Evolutionary conservation across 2,797 vertebrate species (phyloP).

Genomic region (Oryzias dopingdopingensis): DNA sequence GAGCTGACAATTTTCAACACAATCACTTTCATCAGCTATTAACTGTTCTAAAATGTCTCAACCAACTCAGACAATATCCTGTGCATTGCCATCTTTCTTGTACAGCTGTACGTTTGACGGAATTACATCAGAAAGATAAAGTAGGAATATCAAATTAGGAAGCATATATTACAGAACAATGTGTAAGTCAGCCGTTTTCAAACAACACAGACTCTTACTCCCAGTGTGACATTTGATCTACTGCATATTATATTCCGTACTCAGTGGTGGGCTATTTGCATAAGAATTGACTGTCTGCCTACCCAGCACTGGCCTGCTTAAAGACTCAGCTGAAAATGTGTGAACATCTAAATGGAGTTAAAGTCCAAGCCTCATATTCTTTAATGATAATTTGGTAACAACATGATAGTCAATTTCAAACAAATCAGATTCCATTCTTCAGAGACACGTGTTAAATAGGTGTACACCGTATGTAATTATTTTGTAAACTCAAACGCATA

Average conservation of each 20-base stretch:
- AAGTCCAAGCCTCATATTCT: conserved; percentile 77
- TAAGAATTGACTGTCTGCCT: conserved; percentile 78
- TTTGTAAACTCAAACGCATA: conserved; percentile 86
- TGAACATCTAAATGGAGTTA: conserved; percentile 74
- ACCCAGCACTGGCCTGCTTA: conserved; percentile 74
- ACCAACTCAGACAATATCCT: conserved; percentile 43
- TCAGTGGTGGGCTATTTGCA: conserved; percentile 76
- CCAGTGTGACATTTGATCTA: conserved; percentile 81
- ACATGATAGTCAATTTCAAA: conserved; percentile 86
- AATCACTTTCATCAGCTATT: conserved; percentile 31
- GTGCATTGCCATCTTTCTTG: conserved; percentile 22
- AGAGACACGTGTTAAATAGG: conserved; percentile 98
- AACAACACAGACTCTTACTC: conserved; percentile 76
- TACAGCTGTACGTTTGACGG: conserved; percentile 44
- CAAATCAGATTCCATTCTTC: conserved; percentile 94
- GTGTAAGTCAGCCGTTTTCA: conserved; percentile 79
- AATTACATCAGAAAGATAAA: conserved; percentile 70
- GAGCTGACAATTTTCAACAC: conserved; percentile 21
- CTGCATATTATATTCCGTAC: conserved; percentile 73
- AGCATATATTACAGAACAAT: conserved; percentile 75
- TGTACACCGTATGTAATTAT: conserved; percentile 98
- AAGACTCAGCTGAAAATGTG: conserved; percentile 74
- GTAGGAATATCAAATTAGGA: conserved; percentile 73
- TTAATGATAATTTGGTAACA: conserved; percentile 82
- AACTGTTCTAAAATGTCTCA: conserved; percentile 34